Base-by-base conservation (phyloP, 2,888 invertebrate genomes). In the Corythucha ciliata region DNA sequence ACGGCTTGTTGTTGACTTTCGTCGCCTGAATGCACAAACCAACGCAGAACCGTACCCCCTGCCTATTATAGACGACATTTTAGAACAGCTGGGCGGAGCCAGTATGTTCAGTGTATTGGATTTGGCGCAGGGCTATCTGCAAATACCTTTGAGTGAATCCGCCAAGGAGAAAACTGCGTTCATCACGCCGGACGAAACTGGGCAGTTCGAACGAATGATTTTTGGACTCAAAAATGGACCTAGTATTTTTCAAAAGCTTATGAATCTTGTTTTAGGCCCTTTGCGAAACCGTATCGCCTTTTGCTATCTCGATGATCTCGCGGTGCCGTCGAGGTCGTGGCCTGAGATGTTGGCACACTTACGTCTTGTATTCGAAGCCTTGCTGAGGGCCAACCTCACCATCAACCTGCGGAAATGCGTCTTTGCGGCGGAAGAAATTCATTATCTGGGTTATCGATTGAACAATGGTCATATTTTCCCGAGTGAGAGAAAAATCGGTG, bases 131-230 rank as follows among this genome's bases (percentile, higher is more conserved):
- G 65, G 65, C 0, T 66, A 65, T 54, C 66, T 67, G 32, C 66
- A 68, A 44, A 61, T 68, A 0, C 58, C 60, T 2, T 52, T 68
- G 21, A 49, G 60, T 8, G 44, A 60, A 42, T 44, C 46, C 5
- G 59, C 62, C 16, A 49, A 51, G 22, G 65, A 65, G 57, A 67
- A 66, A 46, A 67, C 67, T 1, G 54, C 68, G 0, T 69, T 69
- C 58, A 65, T 68, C 3, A 65, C 64, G 8, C 65, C 58, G 6
- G 59, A 61, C 56, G 66, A 66, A 16, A 68, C 66, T 36, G 68
- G 59, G 58, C 67, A 70, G 57, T 68, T 69, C 54, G 40, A 4
- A 46, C 68, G 4, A 65, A 63, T 26, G 66, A 64, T 21, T 61
- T 61, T 4, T 68, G 68, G 12, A 58, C 62, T 33, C 8, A 5